phyloP scores from a whole-genome alignment of 2,797 vertebrate species.

The Perodicticus potto region DNA sequence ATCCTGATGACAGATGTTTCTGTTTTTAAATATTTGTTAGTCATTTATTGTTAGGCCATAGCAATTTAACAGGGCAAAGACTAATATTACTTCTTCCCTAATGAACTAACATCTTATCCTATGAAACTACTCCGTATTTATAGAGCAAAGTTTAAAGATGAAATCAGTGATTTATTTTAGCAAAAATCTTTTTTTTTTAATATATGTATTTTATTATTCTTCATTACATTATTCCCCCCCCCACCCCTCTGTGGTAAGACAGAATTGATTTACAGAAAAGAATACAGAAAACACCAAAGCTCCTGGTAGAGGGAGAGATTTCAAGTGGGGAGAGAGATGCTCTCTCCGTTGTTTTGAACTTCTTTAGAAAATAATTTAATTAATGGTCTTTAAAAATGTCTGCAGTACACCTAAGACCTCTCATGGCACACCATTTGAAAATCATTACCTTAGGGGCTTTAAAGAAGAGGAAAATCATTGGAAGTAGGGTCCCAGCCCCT shows the following conservation, averaged over 20 bases:
- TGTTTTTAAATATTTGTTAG: constrained; percentile 9
- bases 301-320: no score
- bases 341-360: no score
- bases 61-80: not conserved
- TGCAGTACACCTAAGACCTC: no score
- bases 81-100: not conserved
- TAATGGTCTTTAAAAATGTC: no score
- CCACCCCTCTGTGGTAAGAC: no score
- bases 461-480: not conserved
- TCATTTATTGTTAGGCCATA: not conserved
- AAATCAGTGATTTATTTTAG: not conserved
- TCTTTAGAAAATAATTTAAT: no score
- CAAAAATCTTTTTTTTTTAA: not conserved
- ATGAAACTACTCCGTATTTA: not conserved
- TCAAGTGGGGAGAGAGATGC: no score
- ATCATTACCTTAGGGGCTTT: not conserved
- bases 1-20: not conserved
- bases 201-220: no score
- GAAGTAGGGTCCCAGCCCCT: not conserved
- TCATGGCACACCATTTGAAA: no score
- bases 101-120: not conserved
- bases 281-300: no score
- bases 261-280: no score
- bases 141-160: not conserved
- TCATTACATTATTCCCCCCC: no score